These are phyloP conservation scores for Salticus scenicus DNA, from an alignment of 2,888 invertebrate species.

Conservation along the genomic window DNA sequence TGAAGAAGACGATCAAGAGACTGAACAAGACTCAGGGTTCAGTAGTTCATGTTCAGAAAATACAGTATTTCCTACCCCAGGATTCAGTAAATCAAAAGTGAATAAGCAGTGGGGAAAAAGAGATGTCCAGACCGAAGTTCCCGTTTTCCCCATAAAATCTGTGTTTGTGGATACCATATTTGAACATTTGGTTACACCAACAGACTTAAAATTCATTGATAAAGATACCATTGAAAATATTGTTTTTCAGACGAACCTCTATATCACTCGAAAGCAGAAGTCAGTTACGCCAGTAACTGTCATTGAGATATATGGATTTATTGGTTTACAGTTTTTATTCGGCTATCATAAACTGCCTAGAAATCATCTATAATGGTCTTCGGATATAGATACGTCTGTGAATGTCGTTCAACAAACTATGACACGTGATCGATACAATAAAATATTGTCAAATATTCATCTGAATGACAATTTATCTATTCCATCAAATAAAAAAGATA, in stretches of 20 bases:
- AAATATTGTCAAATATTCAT: conserved; percentile 13
- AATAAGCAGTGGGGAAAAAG: background rate
- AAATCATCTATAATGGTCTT: conserved; percentile 19
- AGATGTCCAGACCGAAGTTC: conserved; percentile 15
- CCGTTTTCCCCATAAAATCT: conserved; percentile 22
- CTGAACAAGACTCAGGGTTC: background rate
- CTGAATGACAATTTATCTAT: conserved; percentile 11
- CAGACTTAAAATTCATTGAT: conserved; percentile 31
- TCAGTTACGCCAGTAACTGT: conserved; percentile 20
- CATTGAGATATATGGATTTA: conserved; percentile 25
- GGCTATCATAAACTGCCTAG: conserved; percentile 29
- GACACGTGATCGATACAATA: conserved; percentile 23
- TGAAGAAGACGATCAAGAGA: background rate
- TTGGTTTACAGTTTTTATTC: conserved; percentile 29
- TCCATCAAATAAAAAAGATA: conserved; percentile 7
- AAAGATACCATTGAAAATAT: conserved; percentile 18
- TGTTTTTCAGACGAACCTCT: conserved; percentile 29
- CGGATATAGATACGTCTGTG: conserved; percentile 5
- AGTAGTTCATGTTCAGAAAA: background rate
- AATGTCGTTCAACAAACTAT: conserved; percentile 15
- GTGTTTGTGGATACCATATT: conserved; percentile 34
- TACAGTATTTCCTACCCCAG: background rate
- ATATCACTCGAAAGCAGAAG: conserved; percentile 27
- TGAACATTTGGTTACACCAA: conserved; percentile 30
- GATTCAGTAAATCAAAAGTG: background rate